Evolutionary conservation across 2,797 vertebrate species (phyloP), one percentile per base, ranked within the genome.

Genomic region (Argyrosomus regius): DNA sequence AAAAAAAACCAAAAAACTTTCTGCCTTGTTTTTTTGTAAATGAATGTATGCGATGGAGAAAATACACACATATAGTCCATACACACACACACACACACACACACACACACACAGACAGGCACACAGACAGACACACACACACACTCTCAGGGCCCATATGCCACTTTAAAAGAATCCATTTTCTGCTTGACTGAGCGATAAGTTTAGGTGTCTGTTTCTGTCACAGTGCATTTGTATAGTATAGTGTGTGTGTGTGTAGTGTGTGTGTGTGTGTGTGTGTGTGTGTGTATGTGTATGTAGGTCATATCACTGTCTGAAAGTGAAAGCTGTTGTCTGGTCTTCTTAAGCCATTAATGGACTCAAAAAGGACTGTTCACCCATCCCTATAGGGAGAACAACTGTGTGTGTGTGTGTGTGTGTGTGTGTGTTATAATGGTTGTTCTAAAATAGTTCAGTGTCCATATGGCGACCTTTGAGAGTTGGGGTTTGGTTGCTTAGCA

Each of bases 341-440:
- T 76, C 73, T 85, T 88, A 81, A 90, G 68, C 84, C 69, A 26
- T 85, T 91, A 90, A 89, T 93, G 92, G 81, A 86, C 82, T 84
- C 70, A 72, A 66, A 80, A 59, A 60, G 41, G 54, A 53, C 70
- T 35, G 73, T 75, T 85, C 63, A 64, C 76, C 77, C 13, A 31
- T 76, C 73, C 58, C 81, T 69, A 46, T 72, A 65, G 66, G 67
- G 57, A 65, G n/a, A 28, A 53, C 28, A 45, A 28, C 31, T 60
- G 57, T 53, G 18, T 68, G 39, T 53, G 62, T 63, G 35, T 56
- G 24, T 69, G 67, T 54, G 59, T 68, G 49, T 65, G 46, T 59
- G 60, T 71, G 31, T 72, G 50, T 65, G 59, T 78, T 80, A 17
- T 56, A 76, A 60, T 54, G 43, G 17, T 63, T 73, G 75, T 75